Base-by-base conservation (phyloP, 2,888 invertebrate genomes). In the Rhimphoctona megacephalus region DNA sequence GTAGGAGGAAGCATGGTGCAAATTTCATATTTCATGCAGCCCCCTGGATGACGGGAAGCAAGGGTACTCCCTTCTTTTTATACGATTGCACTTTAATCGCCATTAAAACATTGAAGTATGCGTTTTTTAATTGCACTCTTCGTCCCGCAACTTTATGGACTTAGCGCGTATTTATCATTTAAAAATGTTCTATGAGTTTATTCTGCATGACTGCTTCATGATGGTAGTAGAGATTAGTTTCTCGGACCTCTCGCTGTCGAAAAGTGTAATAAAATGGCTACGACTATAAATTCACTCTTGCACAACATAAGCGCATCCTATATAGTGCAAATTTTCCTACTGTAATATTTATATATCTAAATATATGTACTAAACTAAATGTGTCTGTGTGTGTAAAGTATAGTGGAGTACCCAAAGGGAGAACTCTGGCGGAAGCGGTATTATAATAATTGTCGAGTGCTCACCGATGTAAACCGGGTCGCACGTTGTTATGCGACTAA, bases 371-470 rank as follows among this genome's bases (percentile, higher is more conserved):
- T 49, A 25, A 67, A 14, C 14, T 61, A n/a, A n/a, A 14, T 14
- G 61, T n/a, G 33, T 49, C 17, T 57, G 5, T 6, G 22, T 36
- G 8, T 33, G 33, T 33, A 72, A 17, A 74, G 33, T 17, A 81
- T 17, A 70, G 46, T 69, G 43, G 46, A 83, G 85, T 79, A 57
- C 69, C 85, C 87, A 87, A 87, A 89, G 87, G 85, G 81, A 80
- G 85, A 80, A 86, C 85, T 85, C 87, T 76, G 86, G 83, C 83
- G 87, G 87, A 88, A 89, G 85, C 81, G 78, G 87, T 87, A 87
- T 89, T 87, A 88, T 87, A 89, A 87, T 89, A 88, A 89, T 89
- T 89, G 89, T 89, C 85, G 86, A 87, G 87, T 86, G 86, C 85
- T 85, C 88, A 88, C 83, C 83, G 86, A 86, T 87, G 89, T 88